Evolutionary conservation across 2,113 vertebrate genomes (phyloP).

Genomic region (Panthera uncia): DNA sequence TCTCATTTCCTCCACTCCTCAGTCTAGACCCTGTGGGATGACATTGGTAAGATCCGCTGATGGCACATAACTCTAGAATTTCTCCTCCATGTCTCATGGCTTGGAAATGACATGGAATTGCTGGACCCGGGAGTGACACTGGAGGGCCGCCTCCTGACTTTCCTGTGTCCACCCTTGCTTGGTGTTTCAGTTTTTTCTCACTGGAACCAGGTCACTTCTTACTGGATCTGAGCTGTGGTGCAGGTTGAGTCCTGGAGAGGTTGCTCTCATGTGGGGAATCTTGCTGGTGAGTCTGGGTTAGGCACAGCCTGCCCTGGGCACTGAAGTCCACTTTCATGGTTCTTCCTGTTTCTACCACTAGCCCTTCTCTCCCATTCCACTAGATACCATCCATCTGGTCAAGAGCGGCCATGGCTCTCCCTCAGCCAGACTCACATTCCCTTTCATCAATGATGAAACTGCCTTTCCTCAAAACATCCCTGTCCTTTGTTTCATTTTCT

Average conservation of each 20-base stretch:
- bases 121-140: background rate
- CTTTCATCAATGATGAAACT: background rate
- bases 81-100: background rate
- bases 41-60: background rate
- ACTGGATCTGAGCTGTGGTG: background rate
- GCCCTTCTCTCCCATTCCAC: background rate
- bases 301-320: background rate
- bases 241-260: background rate
- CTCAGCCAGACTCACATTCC: background rate
- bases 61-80: background rate
- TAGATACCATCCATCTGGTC: background rate
- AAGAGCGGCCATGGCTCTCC: background rate
- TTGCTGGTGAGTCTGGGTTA: background rate
- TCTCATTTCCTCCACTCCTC: background rate
- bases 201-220: background rate
- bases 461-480: background rate
- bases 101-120: background rate
- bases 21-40: background rate
- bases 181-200: background rate
- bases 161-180: background rate
- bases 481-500: conserved; percentile 18
- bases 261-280: background rate
- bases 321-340: background rate
- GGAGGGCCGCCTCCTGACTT: background rate
- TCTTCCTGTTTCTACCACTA: background rate